Percentiles rank a stretch among this genome's conserved stretches.
phyloP scores from a whole-genome alignment of 2,888 invertebrate genomes.

The Platynereis dumerilii region DNA sequence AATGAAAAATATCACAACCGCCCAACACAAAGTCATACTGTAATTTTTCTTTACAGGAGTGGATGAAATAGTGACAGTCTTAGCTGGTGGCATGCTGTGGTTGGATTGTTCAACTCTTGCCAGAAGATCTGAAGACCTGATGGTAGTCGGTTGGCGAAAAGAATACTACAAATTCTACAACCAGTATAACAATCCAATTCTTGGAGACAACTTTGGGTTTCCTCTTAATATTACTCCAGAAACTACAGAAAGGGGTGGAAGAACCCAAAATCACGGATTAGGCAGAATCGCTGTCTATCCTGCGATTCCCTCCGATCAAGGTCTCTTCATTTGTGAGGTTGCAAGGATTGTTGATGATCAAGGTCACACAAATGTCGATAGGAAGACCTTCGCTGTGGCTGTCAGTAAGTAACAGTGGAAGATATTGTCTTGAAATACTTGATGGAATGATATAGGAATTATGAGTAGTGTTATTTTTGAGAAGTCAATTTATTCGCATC shows the following conservation, averaged over 20 bases:
- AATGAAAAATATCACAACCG: no score
- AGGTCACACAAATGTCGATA: constrained; percentile 8
- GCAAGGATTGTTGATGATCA: constrained; percentile 13
- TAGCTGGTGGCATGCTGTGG: constrained; percentile 19
- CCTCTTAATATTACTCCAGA: constrained; percentile 9
- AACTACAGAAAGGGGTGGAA: background rate
- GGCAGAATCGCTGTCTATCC: constrained; percentile 18
- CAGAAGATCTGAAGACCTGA: constrained; percentile 1
- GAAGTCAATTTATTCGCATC: no score
- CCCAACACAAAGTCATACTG: background rate
- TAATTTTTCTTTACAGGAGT: constrained; percentile 7
- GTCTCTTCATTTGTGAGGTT: constrained; percentile 19
- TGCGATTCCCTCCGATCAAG: constrained; percentile 3
- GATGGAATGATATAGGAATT: no score
- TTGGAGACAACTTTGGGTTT: background rate
- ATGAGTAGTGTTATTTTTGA: no score
- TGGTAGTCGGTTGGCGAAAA: constrained; percentile 19
- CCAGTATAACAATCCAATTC: constrained; percentile 10
- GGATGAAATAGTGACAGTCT: constrained; percentile 18
- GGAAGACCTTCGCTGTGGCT: constrained; percentile 18
- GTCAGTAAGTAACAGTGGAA: constrained; percentile 24
- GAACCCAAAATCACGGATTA: constrained; percentile 10
- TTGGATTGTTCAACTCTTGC: constrained; percentile 17
- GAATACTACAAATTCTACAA: constrained; percentile 5
- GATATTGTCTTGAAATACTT: no score